Base-by-base conservation (phyloP, 2,113 vertebrate species). In the Syrmaticus mikado region DNA sequence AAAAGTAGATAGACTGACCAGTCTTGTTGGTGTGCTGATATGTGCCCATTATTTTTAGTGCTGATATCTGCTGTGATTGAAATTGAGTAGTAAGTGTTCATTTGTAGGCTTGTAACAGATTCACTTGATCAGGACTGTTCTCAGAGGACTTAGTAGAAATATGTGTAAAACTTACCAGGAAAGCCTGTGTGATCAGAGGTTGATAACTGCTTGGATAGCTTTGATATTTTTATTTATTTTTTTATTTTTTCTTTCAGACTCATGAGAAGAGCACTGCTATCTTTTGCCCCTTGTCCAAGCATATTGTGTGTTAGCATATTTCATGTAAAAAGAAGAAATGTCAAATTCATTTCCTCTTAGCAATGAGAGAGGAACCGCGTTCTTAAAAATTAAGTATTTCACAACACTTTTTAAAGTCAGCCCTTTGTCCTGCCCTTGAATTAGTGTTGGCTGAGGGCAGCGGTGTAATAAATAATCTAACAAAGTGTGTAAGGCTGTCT, bases 331-430 rank as follows among this genome's bases (percentile, higher is more conserved):
- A 75, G 88, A 88, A 96, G 90, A 96, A 96, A 96, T 79, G 64
- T 76, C 94, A 45, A 93, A 84, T 94, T 92, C 43, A 55, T 96
- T 96, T 96, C 94, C 94, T 93, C 87, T 93, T 79, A 62, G 36
- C 58, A 87, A 45, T 58, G 78, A 79, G 80, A 92, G 81, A 82
- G 94, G 95, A 96, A 96, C 84, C 87, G 41, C 17, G 62, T 82
- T 96, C 81, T 93, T 87, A 89, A 93, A 94, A 96, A 87, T 87
- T 75, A 85, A 95, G 45, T 88, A 89, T 96, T 96, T 95, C 85
- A 89, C 90, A 95, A 96, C 45, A 55, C 84, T 89, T 76, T 24
- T 87, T 82, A 67, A 86, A 67, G 66, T 38, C 80, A 94, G 70
- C 66, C 58, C 70, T 82, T 96, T 50, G 70, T 92, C 70, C 70